Evolutionary conservation across 2,113 vertebrate genomes (phyloP), one percentile per base, ranked within the genome.

Genomic region (Actinemys pallida): DNA sequence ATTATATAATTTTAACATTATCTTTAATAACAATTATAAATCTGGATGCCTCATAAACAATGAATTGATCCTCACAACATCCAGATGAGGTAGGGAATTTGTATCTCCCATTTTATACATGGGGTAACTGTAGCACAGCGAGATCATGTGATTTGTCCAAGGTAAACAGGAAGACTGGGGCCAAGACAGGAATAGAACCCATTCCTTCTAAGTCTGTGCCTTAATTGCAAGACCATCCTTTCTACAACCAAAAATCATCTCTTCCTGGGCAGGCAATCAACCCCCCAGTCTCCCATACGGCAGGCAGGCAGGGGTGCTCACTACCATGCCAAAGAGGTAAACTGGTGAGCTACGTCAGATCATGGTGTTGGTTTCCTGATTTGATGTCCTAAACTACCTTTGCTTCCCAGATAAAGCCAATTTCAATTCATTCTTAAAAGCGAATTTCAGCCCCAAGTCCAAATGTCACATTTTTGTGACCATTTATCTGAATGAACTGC

Each of bases 391-490:
- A 62, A 86, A 62, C 4, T 27, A 27, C 6, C 8, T 8, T 72
- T 31, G 59, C 47, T 54, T 72, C 17, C 17, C 11, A 2, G 52
- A 84, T 88, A 81, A 91, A 89, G 96, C 62, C 81, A 57, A 79
- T 87, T 94, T 91, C 91, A 93, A 65, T 89, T 39, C 10, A 79
- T 50, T 88, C 91, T 45, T 3, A 91, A 79, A 92, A 90, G 29
- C 0, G 0, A 83, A 84, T 92, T 11, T 72, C 65, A 62, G 57
- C 57, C 57, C 9, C 57, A 72, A 35, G 59, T 54, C 90, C 76
- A 87, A 93, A 83, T 59, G 90, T 79, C 76, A 94, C 35, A 95
- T 93, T 96, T 59, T 47, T 89, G 76, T 81, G 57, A 93, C 79
- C n/a, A 93, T 89, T 87, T 82, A 83, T 65, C 53, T n/a, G 47